Evolutionary conservation across 1,140 invertebrate genomes (phyloP), one percentile per base, ranked within the genome.

Genomic region (Diploscapter pachys): DNA sequence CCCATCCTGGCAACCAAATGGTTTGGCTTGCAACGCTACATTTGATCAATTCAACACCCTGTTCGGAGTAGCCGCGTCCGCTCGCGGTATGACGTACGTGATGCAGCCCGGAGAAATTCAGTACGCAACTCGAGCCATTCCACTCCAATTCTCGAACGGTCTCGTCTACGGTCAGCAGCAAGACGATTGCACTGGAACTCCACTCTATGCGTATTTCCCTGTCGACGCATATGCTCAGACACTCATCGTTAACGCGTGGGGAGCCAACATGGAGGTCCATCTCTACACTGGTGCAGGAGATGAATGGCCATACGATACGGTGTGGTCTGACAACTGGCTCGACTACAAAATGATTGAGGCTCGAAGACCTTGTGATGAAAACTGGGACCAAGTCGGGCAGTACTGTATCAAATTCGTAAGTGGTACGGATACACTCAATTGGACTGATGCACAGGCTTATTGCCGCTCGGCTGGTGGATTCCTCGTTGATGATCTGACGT

Each of bases 151-250:
- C 77, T 71, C 70, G 4, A 64, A 50, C n/a, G 71, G 71, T n/a
- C 48, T 80, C 53, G 78, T 79, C 3, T 67, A 78, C 68, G 11
- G n/a, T 9, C 50, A 73, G 49, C 13, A 68, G 3, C 4, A 4
- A 8, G 13, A 11, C 49, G 64, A 77, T 31, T 77, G 76, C 63
- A 61, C 9, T 9, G 9, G 8, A n/a, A 2, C 57, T 9, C 63
- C 57, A 49, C 56, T 56, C n/a, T 62, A 54, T 11, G 63, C 75
- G 50, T 79, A 78, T 63, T 71, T 79, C 71, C 78, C 78, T 8
- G 66, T 79, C 4, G 78, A 79, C 62, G 68, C 78, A 3, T 79
- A 72, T 68, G 61, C 76, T 50, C 78, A 79, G 51, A 79, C 78
- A 3, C 54, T 79, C 62, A 53, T 56, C 48, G 13, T 78, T 9